phyloP scores from a whole-genome alignment of 2,113 vertebrate species.

The Phalacrocorax aristotelis region DNA sequence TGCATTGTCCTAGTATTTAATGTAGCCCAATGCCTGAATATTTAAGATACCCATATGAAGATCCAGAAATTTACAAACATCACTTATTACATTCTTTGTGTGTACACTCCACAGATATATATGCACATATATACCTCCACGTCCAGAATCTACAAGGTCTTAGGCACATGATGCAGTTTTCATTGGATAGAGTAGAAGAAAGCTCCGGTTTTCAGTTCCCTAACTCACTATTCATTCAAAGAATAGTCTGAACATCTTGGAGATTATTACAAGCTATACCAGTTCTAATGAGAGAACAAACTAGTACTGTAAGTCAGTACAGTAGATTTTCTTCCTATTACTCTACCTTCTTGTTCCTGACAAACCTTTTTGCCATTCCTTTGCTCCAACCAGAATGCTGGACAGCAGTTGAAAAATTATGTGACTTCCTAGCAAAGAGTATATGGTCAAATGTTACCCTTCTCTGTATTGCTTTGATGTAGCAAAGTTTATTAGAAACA shows the following conservation, averaged over 20 bases:
- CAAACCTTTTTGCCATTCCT: not conserved
- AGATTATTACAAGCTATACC: not conserved
- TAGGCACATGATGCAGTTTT: not conserved
- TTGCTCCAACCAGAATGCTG: not conserved
- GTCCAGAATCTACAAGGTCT: not conserved
- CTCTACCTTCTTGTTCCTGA: not conserved
- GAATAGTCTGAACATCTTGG: not conserved
- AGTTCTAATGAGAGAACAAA: not conserved
- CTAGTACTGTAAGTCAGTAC: not conserved
- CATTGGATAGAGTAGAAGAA: not conserved
- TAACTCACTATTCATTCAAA: not conserved
- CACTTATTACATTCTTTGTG: not conserved
- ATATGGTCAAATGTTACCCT: not conserved
- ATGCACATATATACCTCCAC: no score
- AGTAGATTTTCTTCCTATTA: not conserved
- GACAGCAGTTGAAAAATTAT: not conserved
- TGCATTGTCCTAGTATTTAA: not conserved
- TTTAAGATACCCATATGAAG: not conserved
- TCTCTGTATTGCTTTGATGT: not conserved
- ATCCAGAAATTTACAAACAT: not conserved
- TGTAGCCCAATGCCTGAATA: not conserved
- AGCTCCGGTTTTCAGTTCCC: not conserved
- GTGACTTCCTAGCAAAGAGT: not conserved
- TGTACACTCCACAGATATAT: not conserved
- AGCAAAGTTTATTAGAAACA: not conserved